These are phyloP conservation scores for Saxidomus purpurata DNA, from an alignment of 1,140 invertebrate species.

Conservation along the genomic window DNA sequence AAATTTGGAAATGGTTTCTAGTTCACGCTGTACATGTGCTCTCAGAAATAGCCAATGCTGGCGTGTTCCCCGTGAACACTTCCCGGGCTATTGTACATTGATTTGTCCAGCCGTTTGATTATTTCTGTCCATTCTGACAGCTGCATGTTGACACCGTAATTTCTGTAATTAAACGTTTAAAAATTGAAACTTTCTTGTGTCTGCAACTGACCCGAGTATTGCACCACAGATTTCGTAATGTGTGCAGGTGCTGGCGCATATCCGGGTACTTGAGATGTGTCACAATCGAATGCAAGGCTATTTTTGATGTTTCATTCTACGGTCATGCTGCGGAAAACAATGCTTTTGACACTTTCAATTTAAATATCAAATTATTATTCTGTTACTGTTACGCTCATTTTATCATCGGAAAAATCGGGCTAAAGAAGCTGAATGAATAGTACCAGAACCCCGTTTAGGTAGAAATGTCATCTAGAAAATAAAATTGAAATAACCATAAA, in stretches of 20 bases:
- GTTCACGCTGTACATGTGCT: too few relatives aligned
- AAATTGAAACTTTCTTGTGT: constrained; percentile 44
- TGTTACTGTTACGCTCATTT: not conserved
- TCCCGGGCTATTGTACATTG: constrained; percentile 15
- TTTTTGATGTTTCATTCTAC: not conserved
- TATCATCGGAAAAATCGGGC: not conserved
- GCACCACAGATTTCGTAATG: constrained; percentile 56
- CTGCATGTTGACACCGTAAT: constrained; percentile 63
- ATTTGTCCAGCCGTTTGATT: not conserved
- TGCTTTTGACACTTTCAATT: constrained; percentile 16
- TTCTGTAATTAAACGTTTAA: constrained; percentile 65
- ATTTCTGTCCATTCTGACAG: constrained; percentile 55
- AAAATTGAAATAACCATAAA: too few relatives aligned
- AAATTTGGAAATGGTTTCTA: too few relatives aligned
- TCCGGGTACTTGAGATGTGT: constrained; percentile 52
- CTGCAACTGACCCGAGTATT: constrained; percentile 46
- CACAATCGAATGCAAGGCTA: not conserved
- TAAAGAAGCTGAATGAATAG: too few relatives aligned
- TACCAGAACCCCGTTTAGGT: too few relatives aligned
- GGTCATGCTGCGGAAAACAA: not conserved
- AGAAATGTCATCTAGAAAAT: too few relatives aligned
- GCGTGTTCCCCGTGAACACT: not conserved
- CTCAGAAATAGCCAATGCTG: too few relatives aligned
- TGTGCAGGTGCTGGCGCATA: constrained; percentile 62
- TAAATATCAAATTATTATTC: constrained; percentile 11